Evolutionary conservation across 2,888 invertebrate species (phyloP).

Genomic region (Drosophila kambysellisi): DNA sequence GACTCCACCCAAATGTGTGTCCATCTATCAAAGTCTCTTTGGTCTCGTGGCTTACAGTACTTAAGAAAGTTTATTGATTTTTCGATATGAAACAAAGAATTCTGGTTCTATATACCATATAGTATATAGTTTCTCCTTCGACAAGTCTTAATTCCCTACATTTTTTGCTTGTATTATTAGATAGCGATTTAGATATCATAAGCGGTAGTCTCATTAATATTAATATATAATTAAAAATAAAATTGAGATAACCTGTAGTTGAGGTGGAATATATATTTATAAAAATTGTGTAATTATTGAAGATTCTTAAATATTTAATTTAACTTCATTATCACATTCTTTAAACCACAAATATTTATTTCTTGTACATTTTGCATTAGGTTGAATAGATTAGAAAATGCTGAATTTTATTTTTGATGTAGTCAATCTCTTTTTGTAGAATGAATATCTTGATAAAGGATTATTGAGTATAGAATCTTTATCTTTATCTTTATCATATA

Average conservation of each 20-base stretch:
- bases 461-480: background rate
- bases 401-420: background rate
- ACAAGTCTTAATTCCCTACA: background rate
- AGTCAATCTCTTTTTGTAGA: background rate
- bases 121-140: background rate
- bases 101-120: background rate
- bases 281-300: background rate
- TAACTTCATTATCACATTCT: background rate
- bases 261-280: background rate
- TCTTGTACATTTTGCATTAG: background rate
- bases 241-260: background rate
- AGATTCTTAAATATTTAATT: background rate
- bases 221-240: background rate
- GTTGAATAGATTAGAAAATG: background rate
- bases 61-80: conserved; percentile 7
- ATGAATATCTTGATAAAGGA: background rate
- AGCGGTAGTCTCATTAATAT: background rate
- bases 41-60: conserved; percentile 4
- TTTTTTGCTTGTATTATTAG: background rate
- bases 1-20: background rate
- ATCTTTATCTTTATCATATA: background rate
- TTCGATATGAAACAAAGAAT: background rate
- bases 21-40: background rate
- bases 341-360: background rate
- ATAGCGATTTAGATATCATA: background rate